Conservation (phyloP, 1,140 invertebrate species). For the Philopotamus ludificatus region DNA sequence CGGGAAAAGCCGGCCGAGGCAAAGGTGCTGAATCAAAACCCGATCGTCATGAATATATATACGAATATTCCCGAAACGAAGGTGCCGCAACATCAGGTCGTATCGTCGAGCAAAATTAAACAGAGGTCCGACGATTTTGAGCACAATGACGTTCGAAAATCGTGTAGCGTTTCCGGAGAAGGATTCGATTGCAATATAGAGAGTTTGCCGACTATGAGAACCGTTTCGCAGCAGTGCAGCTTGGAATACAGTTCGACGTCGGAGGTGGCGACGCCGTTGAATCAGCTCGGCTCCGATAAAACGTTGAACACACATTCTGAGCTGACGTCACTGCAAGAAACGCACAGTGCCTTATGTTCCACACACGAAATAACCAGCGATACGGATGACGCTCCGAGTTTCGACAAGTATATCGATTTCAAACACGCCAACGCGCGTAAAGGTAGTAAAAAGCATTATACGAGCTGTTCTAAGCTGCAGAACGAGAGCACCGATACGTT, state of each 20-base stretch:
- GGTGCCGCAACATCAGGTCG: slow-evolving; percentile 61
- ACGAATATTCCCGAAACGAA: slow-evolving; percentile 70
- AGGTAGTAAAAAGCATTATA: slow-evolving; percentile 36
- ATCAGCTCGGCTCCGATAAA: slow-evolving; percentile 53
- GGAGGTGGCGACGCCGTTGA: slow-evolving; percentile 51
- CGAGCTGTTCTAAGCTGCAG: slow-evolving; percentile 37
- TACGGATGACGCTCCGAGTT: slow-evolving; percentile 48
- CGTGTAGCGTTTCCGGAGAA: slow-evolving; percentile 51
- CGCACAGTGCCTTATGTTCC: slow-evolving; percentile 54
- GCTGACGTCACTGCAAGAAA: slow-evolving; percentile 54
- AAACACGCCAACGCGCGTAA: slow-evolving; percentile 14
- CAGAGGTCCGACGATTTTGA: slow-evolving; percentile 42
- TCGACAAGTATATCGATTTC: slow-evolving; percentile 53
- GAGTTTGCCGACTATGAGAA: slow-evolving; percentile 51
- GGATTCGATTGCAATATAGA: slow-evolving; percentile 48
- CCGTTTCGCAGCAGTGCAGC: slow-evolving; percentile 56
- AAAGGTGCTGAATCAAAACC: slow-evolving; percentile 42
- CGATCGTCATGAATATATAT: slow-evolving; percentile 70
- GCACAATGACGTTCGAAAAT: slow-evolving; percentile 46
- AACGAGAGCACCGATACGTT: slow-evolving; percentile 17
- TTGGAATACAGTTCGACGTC: slow-evolving; percentile 53
- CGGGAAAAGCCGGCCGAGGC: slow-evolving; percentile 42
- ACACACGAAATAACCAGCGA: slow-evolving; percentile 54
- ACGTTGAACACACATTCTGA: slow-evolving; percentile 55
- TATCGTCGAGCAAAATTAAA: slow-evolving; percentile 49